Base-by-base conservation (phyloP, 2,888 invertebrate genomes). In the Dinocampus coccinellae region DNA sequence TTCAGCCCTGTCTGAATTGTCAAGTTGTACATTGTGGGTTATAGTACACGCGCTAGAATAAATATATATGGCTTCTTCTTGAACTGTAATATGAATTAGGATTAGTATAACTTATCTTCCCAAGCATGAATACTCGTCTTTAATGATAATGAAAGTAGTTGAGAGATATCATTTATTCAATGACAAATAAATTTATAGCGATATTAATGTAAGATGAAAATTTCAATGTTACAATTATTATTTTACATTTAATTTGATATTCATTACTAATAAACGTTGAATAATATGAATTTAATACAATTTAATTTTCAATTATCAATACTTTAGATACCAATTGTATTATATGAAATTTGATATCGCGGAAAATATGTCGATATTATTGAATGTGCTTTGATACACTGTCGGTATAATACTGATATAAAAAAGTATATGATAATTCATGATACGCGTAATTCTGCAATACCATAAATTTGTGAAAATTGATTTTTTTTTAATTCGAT, bases 21-120 rank as follows among this genome's bases (percentile, higher is more conserved):
- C 75, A 75, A 75, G 73, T 69, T 76, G 75, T 76, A 79, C 47
- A 76, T 75, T 72, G 73, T 69, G 71, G 75, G 73, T 75, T 76
- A 77, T 77, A 76, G 76, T 78, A 78, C 75, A 72, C 77, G 67
- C 74, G 69, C 74, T 77, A 72, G 65, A 71, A 79, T 77, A 68
- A 72, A 79, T 78, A 74, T n/a, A n/a, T 85, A 85, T 67, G 85
- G 86, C 85, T 86, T 85, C 85, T 78, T 79, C 78, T 79, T 82
- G 77, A 77, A 79, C 81, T 84, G 84, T 84, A 82, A 85, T 83
- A 83, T 80, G 82, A 84, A 84, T 85, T 79, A 78, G 83, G 81
- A 85, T 85, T 84, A 84, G 78, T 79, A 70, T 66, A 75, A 69
- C 76, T 75, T 67, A 70, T 60, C 39, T 42, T 71, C 68, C 70